Percentiles rank a stretch among this genome's conserved stretches.
phyloP scores from a whole-genome alignment of 2,113 vertebrate genomes.

The Mormyrus iriodes region DNA sequence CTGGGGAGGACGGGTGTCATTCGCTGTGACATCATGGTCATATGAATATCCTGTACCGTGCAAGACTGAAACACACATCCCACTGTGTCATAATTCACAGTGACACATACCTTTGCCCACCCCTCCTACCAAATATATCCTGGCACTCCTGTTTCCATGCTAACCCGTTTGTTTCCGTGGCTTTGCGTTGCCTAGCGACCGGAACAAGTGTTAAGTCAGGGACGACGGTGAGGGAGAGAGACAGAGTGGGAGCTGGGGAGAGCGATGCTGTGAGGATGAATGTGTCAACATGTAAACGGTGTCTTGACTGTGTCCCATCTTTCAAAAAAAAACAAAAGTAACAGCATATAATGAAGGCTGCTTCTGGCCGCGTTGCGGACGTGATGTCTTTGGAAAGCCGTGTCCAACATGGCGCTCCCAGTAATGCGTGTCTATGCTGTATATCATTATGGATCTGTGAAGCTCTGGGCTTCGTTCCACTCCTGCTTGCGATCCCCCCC shows the following conservation, averaged over 20 bases:
- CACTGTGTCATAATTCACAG: conserved; percentile 3
- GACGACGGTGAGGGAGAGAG: conserved; percentile 55
- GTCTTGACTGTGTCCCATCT: conserved; percentile 35
- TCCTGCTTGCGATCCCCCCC: background rate
- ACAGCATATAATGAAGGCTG: background rate
- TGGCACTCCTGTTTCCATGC: conserved; percentile 49
- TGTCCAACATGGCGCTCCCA: background rate
- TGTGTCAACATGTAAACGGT: conserved; percentile 34
- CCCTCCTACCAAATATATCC: conserved; percentile 31
- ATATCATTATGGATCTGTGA: conserved; percentile 9
- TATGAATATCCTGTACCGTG: conserved; percentile 1
- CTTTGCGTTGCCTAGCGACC: conserved; percentile 66
- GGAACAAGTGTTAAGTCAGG: conserved; percentile 63
- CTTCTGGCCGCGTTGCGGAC: background rate
- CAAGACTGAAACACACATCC: conserved; percentile 21
- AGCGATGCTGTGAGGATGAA: conserved; percentile 8
- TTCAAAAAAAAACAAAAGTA: background rate
- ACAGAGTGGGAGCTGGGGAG: conserved; percentile 37
- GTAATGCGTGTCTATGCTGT: conserved; percentile 8
- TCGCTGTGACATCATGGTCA: background rate
- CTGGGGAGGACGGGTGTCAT: background rate
- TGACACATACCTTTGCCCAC: conserved; percentile 31
- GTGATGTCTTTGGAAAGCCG: background rate
- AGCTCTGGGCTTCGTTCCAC: background rate
- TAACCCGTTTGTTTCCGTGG: conserved; percentile 57